Conservation (phyloP, 2,888 invertebrate species). For the Cephus sareptanus region DNA sequence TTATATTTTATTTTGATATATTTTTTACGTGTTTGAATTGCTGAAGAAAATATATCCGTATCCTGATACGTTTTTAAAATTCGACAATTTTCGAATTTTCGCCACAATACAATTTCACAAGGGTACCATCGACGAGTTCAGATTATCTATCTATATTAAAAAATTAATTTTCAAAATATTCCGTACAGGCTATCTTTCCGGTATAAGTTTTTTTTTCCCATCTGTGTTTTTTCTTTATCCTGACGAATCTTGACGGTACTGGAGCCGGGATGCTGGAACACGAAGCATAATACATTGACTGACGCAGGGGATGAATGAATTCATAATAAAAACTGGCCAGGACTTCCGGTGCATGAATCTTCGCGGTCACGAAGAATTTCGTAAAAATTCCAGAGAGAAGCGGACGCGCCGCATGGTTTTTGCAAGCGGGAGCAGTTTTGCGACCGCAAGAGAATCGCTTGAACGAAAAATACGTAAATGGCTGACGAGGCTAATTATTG, state of each 20-base stretch:
- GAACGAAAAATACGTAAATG: background rate
- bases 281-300: background rate
- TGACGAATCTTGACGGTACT: background rate
- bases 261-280: background rate
- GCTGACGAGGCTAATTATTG: background rate
- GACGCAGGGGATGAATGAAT: background rate
- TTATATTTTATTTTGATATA: background rate
- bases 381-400: background rate
- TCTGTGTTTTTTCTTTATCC: background rate
- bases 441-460: background rate
- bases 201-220: background rate
- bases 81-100: background rate
- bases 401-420: background rate
- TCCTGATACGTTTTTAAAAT: background rate
- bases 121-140: too few species aligned
- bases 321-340: background rate
- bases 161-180: background rate
- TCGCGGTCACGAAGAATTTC: background rate
- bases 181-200: background rate
- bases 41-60: background rate
- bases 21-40: background rate
- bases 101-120: too few species aligned
- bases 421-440: background rate
- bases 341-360: slow-evolving; percentile 1
- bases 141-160: background rate